These are phyloP conservation scores for Eupsilia transversa DNA, from an alignment of 2,888 invertebrate genomes.

Conservation along the genomic window DNA sequence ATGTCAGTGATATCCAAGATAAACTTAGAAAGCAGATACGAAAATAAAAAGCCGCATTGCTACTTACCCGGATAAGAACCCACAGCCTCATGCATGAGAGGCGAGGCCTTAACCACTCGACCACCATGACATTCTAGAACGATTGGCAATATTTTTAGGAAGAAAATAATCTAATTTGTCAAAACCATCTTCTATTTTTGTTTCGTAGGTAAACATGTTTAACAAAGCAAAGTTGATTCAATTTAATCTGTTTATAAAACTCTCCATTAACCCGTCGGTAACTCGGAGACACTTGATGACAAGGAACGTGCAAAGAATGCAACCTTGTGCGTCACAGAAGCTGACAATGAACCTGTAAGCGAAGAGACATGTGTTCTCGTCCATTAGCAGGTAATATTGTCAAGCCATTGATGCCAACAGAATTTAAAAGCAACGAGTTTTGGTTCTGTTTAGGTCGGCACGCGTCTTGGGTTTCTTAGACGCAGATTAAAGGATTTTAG, in stretches of 20 bases:
- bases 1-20: too few relatives aligned
- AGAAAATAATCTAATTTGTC: background rate
- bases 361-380: constrained; percentile 37
- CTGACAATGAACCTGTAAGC: constrained; percentile 46
- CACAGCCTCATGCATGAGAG: too few relatives aligned
- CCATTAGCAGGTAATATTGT: constrained; percentile 41
- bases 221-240: constrained; percentile 3
- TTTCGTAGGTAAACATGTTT: background rate
- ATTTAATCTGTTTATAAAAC: constrained; percentile 1
- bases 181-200: constrained; percentile 1
- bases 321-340: constrained; percentile 49
- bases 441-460: background rate
- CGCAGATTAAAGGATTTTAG: too few relatives aligned
- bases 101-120: too few relatives aligned
- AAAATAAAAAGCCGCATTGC: too few relatives aligned
- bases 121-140: too few relatives aligned
- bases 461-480: background rate
- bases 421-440: constrained; percentile 11
- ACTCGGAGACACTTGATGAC: constrained; percentile 26
- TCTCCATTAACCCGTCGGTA: constrained; percentile 34
- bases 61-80: too few relatives aligned
- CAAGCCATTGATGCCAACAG: constrained; percentile 16
- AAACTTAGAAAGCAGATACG: too few relatives aligned
- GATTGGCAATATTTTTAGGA: too few relatives aligned
- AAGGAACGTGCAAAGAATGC: constrained; percentile 58